Evolutionary conservation across 2,113 vertebrate genomes (phyloP).

Genomic region (Xiphophorus hellerii): DNA sequence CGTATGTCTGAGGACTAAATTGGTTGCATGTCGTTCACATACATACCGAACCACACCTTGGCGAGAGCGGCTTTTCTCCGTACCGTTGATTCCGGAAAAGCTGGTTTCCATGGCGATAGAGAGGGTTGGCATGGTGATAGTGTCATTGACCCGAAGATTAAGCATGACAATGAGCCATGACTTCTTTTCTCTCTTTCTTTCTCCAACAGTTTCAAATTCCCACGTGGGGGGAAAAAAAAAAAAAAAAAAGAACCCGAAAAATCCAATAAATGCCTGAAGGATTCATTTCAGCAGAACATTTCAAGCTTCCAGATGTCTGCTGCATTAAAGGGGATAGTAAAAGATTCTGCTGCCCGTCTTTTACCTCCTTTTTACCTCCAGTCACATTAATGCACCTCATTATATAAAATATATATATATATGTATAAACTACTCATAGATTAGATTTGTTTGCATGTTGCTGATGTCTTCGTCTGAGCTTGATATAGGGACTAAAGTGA

Average conservation of each 20-base stretch:
- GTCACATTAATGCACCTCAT: neutral
- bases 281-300: constrained; percentile 15
- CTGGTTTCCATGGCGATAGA: constrained; percentile 70
- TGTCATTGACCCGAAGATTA: constrained; percentile 77
- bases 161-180: constrained; percentile 72
- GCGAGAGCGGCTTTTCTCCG: constrained; percentile 44
- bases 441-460: neutral
- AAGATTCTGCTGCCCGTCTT: constrained; percentile 24
- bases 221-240: neutral
- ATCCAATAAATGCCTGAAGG: constrained; percentile 62
- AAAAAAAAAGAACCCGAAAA: neutral
- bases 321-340: constrained; percentile 44
- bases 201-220: constrained; percentile 51
- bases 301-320: constrained; percentile 30
- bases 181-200: constrained; percentile 12
- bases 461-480: neutral
- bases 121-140: constrained; percentile 76
- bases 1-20: constrained; percentile 23
- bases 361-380: neutral
- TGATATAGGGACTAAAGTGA: neutral
- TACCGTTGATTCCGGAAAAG: constrained; percentile 68
- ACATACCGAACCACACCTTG: constrained; percentile 48
- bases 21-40: constrained; percentile 30
- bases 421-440: neutral
- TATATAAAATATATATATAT: too few species aligned